These are phyloP conservation scores for Protodeltote pygarga DNA, from an alignment of 2,888 invertebrate genomes.

Conservation along the genomic window DNA sequence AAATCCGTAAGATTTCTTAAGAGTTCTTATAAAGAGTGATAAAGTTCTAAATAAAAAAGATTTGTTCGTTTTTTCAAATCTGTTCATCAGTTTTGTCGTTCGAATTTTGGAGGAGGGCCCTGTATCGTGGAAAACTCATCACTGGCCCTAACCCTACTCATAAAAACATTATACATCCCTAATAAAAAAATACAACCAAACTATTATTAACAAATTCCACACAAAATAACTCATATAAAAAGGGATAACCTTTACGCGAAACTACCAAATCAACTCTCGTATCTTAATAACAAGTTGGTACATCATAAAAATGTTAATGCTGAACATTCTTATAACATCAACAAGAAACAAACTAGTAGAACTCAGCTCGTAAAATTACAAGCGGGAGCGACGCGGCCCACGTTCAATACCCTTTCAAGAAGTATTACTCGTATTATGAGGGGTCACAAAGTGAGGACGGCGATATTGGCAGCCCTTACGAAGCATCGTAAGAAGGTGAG, in stretches of 20 bases:
- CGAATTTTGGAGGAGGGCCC: too few species aligned
- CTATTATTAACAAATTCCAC: slow-evolving; percentile 41
- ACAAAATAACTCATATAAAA: slow-evolving; percentile 43
- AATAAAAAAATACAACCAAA: slow-evolving; percentile 27
- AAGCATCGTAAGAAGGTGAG: slow-evolving; percentile 81
- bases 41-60: too few species aligned
- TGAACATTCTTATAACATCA: slow-evolving; percentile 64
- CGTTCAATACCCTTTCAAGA: slow-evolving; percentile 84
- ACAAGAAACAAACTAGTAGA: slow-evolving; percentile 65
- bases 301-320: slow-evolving; percentile 67
- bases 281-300: slow-evolving; percentile 56
- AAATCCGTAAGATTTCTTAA: too few species aligned
- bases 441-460: slow-evolving; percentile 85
- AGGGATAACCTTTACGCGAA: slow-evolving; percentile 35
- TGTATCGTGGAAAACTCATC: too few species aligned
- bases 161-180: slow-evolving; percentile 4
- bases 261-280: slow-evolving; percentile 41
- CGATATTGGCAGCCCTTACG: slow-evolving; percentile 83
- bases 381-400: slow-evolving; percentile 64
- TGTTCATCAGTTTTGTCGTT: too few species aligned
- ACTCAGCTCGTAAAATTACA: slow-evolving; percentile 76
- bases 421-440: slow-evolving; percentile 84
- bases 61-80: too few species aligned
- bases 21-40: too few species aligned
- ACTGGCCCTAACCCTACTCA: slow-evolving; percentile 3